Percentiles rank a stretch among this genome's conserved stretches.
Evolutionary conservation across 2,797 vertebrate species (phyloP).

Genomic region (Poliocrania exsul): DNA sequence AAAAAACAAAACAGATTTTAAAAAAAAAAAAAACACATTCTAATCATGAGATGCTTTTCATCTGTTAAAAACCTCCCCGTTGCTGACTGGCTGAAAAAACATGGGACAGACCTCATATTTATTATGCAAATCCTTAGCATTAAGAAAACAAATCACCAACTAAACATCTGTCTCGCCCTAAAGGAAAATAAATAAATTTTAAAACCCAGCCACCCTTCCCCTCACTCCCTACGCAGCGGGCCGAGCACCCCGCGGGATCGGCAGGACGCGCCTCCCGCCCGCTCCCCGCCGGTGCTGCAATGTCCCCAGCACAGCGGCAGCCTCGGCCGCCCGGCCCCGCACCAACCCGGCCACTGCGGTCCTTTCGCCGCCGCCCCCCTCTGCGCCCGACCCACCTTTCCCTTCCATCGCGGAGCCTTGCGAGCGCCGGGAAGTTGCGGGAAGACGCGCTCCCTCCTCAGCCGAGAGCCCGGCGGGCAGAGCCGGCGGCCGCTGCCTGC

Average conservation of each 20-base stretch:
- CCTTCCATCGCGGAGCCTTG: constrained; percentile 79
- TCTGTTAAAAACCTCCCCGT: constrained; percentile 6
- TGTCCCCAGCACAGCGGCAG: constrained; percentile 20
- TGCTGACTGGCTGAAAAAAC: constrained; percentile 32
- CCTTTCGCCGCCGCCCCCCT: background rate
- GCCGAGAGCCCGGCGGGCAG: constrained; percentile 32
- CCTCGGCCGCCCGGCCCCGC: constrained; percentile 14
- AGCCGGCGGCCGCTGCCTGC: constrained; percentile 36
- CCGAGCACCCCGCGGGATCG: background rate
- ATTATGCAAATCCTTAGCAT: constrained; percentile 64
- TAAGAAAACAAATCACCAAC: constrained; percentile 65
- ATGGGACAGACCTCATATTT: constrained; percentile 49
- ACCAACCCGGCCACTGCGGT: constrained; percentile 73
- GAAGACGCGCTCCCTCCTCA: constrained; percentile 71
- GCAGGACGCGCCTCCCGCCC: constrained; percentile 50
- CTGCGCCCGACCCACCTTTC: constrained; percentile 40
- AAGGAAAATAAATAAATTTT: background rate
- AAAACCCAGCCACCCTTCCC: background rate
- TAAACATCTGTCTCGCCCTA: constrained; percentile 58
- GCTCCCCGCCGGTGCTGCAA: constrained; percentile 42
- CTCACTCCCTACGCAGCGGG: constrained; percentile 58
- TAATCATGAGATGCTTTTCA: constrained; percentile 39
- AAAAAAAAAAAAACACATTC: background rate
- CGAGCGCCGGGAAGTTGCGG: constrained; percentile 77
- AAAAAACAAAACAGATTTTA: fast-evolving